Conservation (phyloP, 2,797 vertebrate genomes). For the Hirundo rustica region DNA sequence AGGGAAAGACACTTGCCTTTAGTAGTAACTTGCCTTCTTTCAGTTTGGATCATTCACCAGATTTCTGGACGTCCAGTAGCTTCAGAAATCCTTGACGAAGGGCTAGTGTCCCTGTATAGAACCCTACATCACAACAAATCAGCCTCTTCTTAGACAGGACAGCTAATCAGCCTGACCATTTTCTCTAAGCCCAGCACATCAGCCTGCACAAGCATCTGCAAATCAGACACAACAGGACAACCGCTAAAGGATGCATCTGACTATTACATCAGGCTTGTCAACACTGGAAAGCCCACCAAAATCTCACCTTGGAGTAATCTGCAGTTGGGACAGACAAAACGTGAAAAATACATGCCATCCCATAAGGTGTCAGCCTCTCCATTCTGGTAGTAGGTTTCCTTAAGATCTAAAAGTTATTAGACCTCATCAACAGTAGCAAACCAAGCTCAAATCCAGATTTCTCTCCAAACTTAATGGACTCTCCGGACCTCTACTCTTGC, state of each 20-base stretch:
- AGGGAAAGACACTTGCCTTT: not conserved
- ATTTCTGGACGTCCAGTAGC: not conserved
- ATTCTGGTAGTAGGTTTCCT: not conserved
- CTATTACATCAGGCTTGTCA: not conserved
- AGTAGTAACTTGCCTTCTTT: not conserved
- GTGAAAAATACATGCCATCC: not conserved
- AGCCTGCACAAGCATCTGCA: not conserved
- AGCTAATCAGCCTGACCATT: not conserved
- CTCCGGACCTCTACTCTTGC: not conserved
- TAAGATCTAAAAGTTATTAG: not conserved
- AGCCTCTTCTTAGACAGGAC: not conserved
- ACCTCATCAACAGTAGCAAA: not conserved
- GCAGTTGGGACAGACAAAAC: not conserved
- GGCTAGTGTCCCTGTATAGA: not conserved
- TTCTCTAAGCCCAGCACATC: not conserved
- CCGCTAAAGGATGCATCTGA: not conserved
- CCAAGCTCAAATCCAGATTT: not conserved
- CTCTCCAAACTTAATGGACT: not conserved
- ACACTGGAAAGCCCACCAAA: not conserved
- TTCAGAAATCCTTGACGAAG: not conserved
- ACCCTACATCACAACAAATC: not conserved
- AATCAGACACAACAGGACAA: not conserved
- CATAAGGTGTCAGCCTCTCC: not conserved
- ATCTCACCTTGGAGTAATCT: not conserved
- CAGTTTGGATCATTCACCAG: not conserved